A percentile compares a stretch with the other conserved stretches of the same genome.
phyloP scores from a whole-genome alignment of 2,797 vertebrate species.

The Poecilia wingei region DNA sequence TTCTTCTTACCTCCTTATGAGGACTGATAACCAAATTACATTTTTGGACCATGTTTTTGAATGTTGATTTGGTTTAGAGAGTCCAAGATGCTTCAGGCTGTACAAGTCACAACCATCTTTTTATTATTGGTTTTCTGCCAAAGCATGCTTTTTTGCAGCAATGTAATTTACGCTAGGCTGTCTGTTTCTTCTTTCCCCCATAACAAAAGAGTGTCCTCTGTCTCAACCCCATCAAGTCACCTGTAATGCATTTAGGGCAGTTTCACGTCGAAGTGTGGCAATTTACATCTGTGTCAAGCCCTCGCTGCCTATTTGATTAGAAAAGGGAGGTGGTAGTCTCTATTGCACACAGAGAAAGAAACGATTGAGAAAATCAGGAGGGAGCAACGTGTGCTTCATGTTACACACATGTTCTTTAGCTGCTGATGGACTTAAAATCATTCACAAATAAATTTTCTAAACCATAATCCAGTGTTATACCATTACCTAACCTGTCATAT shows the following conservation, averaged over 20 bases:
- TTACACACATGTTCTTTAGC: slow-evolving; percentile 22
- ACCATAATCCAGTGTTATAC: slow-evolving; percentile 24
- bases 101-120: slow-evolving; percentile 19
- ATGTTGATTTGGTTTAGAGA: slow-evolving; percentile 16
- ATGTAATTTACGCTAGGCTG: slow-evolving; percentile 13
- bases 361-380: slow-evolving; percentile 12
- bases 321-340: slow-evolving; percentile 46
- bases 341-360: slow-evolving; percentile 18
- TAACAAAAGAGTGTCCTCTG: slow-evolving; percentile 68
- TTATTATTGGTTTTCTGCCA: slow-evolving; percentile 33
- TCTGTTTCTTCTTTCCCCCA: slow-evolving; percentile 44
- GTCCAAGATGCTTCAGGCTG: slow-evolving; percentile 9
- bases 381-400: slow-evolving; percentile 26
- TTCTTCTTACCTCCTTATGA: not conserved
- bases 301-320: slow-evolving; percentile 67
- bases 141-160: slow-evolving; percentile 20
- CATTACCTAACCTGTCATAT: slow-evolving; percentile 26
- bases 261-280: slow-evolving; percentile 50
- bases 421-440: slow-evolving; percentile 23
- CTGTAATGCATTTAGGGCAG: slow-evolving; percentile 72
- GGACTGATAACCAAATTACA: not conserved
- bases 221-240: slow-evolving; percentile 65
- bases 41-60: not conserved
- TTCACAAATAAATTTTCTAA: slow-evolving; percentile 52
- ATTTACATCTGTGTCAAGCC: slow-evolving; percentile 59